Evolutionary conservation across 2,888 invertebrate genomes (phyloP).

Genomic region (Rosalia funebris): DNA sequence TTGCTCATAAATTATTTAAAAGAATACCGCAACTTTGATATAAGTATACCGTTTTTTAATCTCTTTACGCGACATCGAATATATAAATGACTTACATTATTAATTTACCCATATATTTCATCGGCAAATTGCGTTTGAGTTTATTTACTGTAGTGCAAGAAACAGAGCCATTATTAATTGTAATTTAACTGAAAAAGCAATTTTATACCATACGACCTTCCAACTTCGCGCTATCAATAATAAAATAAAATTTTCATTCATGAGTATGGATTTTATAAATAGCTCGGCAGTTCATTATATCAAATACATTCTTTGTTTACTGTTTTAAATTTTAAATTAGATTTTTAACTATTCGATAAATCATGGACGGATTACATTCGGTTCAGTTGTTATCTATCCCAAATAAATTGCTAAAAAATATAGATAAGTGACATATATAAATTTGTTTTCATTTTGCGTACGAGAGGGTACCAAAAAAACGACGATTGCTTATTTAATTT

Average conservation of each 20-base stretch:
- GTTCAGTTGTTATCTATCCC: too few species aligned
- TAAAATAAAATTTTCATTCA: slow-evolving; percentile 30
- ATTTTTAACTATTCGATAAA: slow-evolving; percentile 17
- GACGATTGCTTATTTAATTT: too few species aligned
- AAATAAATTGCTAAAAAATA: too few species aligned
- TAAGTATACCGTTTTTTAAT: neutral
- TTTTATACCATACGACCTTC: slow-evolving; percentile 28
- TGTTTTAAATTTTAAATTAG: slow-evolving; percentile 26
- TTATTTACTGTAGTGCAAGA: neutral
- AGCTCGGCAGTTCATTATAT: slow-evolving; percentile 18
- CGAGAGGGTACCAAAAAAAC: too few species aligned
- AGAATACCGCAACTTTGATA: neutral
- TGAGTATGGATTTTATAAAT: slow-evolving; percentile 23
- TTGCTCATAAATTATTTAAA: neutral
- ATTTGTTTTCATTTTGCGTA: too few species aligned
- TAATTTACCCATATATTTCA: neutral
- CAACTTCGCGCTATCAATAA: slow-evolving; percentile 21
- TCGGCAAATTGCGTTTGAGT: neutral
- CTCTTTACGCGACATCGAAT: neutral
- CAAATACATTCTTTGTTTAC: slow-evolving; percentile 22
- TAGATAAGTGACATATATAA: too few species aligned
- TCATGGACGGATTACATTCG: neutral
- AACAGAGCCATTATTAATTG: neutral
- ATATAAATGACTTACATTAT: too few species aligned
- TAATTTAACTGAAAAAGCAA: slow-evolving; percentile 5